Base-by-base conservation (phyloP, 2,888 invertebrate genomes). In the Drosophila ezoana region DNA sequence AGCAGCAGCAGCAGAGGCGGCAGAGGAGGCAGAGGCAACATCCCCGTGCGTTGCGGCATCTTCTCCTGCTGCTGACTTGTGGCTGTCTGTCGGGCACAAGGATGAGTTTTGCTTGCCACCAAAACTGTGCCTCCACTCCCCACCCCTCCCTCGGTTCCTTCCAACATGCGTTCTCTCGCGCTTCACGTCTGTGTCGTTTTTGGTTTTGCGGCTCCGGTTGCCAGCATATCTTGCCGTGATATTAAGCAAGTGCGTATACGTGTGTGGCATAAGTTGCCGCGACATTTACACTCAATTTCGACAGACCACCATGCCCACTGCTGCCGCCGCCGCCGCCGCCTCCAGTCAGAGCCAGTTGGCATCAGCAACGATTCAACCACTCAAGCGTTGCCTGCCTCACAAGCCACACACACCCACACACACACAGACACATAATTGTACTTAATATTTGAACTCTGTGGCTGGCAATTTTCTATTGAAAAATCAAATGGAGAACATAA, bases 251-350 rank as follows among this genome's bases (percentile, higher is more conserved):
- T 85, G 87, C 71, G 75, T 70, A 74, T 68, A 83, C 86, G 87
- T 87, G 87, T 85, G 77, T 63, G 81, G 86, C 87, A 85, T 87
- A 85, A 87, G 83, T 83, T 85, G 74, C 77, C 74, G 70, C 86
- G 83, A 87, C 76, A 83, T 77, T 87, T 75, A 85, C 81, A 83
- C 85, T 76, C 76, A 73, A 73, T 78, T 70, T 72, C 72, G 67
- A 68, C 68, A 69, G 72, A n/a, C 52, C 23, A 37, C 41, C 38
- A 47, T 13, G 10, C 5, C 18, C 32, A 13, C n/a, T 14, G 5
- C 32, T 35, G 20, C n/a, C n/a, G n/a, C 20, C 20, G 3, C n/a
- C 32, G 9, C 11, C 18, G 9, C 33, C 9, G 4, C 40, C 33
- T 33, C 14, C 40, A 44, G n/a, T 40, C 33, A 47, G 23, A 28